Conservation (phyloP, 1,140 invertebrate genomes). For the Formica selysi region DNA sequence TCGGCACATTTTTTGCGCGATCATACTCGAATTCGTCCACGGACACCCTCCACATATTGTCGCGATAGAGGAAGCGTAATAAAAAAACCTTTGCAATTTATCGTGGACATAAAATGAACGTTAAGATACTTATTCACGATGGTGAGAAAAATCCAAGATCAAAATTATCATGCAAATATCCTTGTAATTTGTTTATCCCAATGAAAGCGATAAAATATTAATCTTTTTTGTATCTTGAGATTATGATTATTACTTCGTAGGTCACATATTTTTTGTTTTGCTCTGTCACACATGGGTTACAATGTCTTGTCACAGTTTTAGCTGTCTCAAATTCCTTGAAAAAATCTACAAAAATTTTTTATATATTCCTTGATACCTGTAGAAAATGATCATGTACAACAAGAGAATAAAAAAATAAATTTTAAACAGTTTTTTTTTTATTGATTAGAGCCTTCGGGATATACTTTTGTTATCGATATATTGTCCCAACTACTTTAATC, state of each 20-base stretch:
- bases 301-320: too few relatives aligned
- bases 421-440: too few relatives aligned
- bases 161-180: background rate
- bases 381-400: too few relatives aligned
- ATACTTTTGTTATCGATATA: background rate
- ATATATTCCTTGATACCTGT: too few relatives aligned
- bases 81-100: background rate
- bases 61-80: conserved; percentile 8
- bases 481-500: too few relatives aligned
- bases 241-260: background rate
- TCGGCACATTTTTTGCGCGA: conserved; percentile 83
- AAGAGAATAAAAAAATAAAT: too few relatives aligned
- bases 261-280: too few relatives aligned
- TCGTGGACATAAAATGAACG: conserved; percentile 10
- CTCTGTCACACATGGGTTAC: too few relatives aligned
- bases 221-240: background rate
- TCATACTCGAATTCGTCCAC: conserved; percentile 78
- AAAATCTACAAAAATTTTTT: too few relatives aligned
- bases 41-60: conserved; percentile 56
- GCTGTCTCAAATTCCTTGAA: too few relatives aligned
- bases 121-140: conserved; percentile 9
- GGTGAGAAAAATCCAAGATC: background rate
- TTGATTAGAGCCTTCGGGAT: too few relatives aligned
- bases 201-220: background rate
- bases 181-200: background rate